Percentiles rank a stretch among this genome's conserved stretches.
Evolutionary conservation across 2,113 vertebrate species (phyloP).

Genomic region (Callorhinus ursinus): DNA sequence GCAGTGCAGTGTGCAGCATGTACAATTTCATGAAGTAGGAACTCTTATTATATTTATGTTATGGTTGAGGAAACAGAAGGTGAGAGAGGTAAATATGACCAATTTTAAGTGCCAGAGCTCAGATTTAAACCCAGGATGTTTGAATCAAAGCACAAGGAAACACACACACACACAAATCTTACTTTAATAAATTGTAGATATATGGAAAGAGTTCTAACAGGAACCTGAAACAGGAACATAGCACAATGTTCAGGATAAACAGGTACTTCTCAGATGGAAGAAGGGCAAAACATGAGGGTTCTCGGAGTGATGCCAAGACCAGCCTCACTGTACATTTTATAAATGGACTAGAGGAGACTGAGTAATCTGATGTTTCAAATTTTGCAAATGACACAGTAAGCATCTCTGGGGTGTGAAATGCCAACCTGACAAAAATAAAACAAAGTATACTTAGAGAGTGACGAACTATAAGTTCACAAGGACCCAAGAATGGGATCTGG

Average conservation of each 20-base stretch:
- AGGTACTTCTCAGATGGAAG: neutral
- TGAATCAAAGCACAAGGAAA: neutral
- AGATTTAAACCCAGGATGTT: neutral
- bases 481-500: conserved; percentile 16
- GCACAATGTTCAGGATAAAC: neutral
- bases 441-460: conserved; percentile 61
- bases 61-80: neutral
- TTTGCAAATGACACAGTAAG: conserved; percentile 75
- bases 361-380: conserved; percentile 72
- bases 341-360: conserved; percentile 73
- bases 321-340: conserved; percentile 56
- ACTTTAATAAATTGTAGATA: conserved; percentile 22
- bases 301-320: conserved; percentile 48
- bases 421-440: conserved; percentile 79
- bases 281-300: conserved; percentile 41
- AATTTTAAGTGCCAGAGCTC: neutral
- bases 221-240: neutral
- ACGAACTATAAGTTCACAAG: conserved; percentile 37
- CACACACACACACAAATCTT: neutral
- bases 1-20: neutral
- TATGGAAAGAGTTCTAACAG: neutral
- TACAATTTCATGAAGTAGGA: neutral
- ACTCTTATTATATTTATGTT: neutral
- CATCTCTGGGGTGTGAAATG: conserved; percentile 78
- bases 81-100: neutral